Evolutionary conservation across 2,113 vertebrate genomes (phyloP).

Genomic region (Silurus glanis): DNA sequence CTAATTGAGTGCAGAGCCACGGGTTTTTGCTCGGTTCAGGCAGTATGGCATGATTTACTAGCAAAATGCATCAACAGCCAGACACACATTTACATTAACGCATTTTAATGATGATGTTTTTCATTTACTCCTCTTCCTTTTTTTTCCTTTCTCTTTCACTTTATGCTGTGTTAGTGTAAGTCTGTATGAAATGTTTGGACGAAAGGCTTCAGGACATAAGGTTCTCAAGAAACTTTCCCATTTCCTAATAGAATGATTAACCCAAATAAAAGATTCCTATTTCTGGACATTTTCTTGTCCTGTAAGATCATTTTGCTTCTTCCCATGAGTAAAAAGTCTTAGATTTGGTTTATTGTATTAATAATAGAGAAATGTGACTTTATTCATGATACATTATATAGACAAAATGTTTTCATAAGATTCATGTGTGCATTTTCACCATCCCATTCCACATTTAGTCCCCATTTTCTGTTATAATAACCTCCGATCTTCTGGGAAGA

Average conservation of each 20-base stretch:
- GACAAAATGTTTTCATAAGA: no score
- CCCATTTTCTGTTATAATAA: no score
- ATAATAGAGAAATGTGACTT: no score
- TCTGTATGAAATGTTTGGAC: not conserved
- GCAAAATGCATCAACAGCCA: not conserved
- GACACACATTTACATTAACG: not conserved
- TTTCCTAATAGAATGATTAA: not conserved
- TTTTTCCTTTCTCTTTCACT: not conserved
- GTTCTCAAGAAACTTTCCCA: not conserved
- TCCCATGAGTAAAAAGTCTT: no score
- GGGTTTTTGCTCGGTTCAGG: not conserved
- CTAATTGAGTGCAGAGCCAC: constrained; percentile 37
- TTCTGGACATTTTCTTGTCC: no score
- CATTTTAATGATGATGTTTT: not conserved
- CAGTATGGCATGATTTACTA: not conserved
- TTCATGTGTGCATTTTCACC: no score
- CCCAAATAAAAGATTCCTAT: no score
- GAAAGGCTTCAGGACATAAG: not conserved
- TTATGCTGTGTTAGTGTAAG: not conserved
- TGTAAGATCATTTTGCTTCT: no score
- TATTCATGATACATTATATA: no score
- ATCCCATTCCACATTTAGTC: no score
- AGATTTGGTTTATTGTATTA: no score
- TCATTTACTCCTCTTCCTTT: not conserved
- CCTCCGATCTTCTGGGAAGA: no score